Evolutionary conservation across 2,113 vertebrate species (phyloP).

Genomic region (Leucopternis melanops): DNA sequence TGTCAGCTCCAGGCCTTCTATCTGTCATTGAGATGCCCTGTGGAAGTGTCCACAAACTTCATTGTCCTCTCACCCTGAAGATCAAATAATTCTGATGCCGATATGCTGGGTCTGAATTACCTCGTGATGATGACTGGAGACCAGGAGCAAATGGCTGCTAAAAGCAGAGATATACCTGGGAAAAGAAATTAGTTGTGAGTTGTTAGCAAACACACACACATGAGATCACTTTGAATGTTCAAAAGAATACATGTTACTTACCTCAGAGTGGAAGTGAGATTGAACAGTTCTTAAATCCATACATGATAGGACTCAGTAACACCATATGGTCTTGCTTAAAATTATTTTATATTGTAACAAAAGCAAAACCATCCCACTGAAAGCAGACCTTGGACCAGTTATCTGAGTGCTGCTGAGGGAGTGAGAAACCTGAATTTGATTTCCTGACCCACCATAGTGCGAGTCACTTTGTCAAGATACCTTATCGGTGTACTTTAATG

Average conservation of each 20-base stretch:
- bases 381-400: neutral
- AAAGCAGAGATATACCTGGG: neutral
- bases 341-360: neutral
- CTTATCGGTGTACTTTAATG: neutral
- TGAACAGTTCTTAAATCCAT: neutral
- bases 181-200: neutral
- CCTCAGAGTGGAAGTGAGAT: neutral
- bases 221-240: neutral
- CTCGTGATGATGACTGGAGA: neutral
- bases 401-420: neutral
- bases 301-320: neutral
- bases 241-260: neutral
- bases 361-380: neutral
- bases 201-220: neutral
- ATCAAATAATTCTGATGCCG: neutral
- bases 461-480: neutral
- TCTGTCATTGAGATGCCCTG: neutral
- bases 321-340: neutral
- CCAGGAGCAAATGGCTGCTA: neutral
- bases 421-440: neutral
- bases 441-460: neutral
- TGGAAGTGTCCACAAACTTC: neutral
- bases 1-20: neutral
- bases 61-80: neutral
- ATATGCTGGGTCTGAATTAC: neutral